Conservation (phyloP, 1,140 invertebrate genomes). For the Drosophila prosaltans region DNA sequence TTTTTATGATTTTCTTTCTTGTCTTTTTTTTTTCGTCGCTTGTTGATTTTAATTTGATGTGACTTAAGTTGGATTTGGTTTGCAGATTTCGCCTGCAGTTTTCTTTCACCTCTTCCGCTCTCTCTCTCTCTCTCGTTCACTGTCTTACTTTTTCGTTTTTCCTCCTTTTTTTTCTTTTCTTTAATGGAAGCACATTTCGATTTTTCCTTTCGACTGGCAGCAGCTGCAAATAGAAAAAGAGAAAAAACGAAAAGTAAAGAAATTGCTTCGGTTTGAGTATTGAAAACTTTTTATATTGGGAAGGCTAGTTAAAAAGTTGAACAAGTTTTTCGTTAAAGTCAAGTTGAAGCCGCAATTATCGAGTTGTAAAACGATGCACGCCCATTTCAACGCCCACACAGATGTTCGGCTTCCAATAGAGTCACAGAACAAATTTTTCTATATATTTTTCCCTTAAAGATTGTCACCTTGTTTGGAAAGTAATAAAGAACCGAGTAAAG, state of each 20-base stretch:
- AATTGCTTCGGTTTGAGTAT: conserved; percentile 63
- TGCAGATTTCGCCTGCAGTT: conserved; percentile 70
- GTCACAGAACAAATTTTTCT: conserved; percentile 26
- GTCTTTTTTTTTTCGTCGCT: conserved; percentile 42
- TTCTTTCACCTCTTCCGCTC: conserved; percentile 20
- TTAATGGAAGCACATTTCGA: conserved; percentile 67
- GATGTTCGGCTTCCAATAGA: conserved; percentile 46
- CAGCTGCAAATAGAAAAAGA: conserved; percentile 56
- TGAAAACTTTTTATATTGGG: conserved; percentile 66
- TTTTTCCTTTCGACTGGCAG: conserved; percentile 39
- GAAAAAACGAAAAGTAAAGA: conserved; percentile 17
- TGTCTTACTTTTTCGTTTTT: conserved; percentile 25
- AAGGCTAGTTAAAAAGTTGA: conserved; percentile 77
- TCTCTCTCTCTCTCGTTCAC: conserved; percentile 18
- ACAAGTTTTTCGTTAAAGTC: conserved; percentile 71
- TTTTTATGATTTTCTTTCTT: conserved; percentile 25
- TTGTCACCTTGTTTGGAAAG: conserved; percentile 50
- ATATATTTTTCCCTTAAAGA: conserved; percentile 20
- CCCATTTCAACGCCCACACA: conserved; percentile 43
- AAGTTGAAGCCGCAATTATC: conserved; percentile 79
- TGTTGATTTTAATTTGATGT: conserved; percentile 82
- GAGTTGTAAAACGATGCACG: conserved; percentile 67
- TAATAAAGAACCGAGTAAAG: background rate
- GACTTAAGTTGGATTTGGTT: conserved; percentile 81
- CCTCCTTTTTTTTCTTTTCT: conserved; percentile 34